Evolutionary conservation across 2,113 vertebrate genomes (phyloP).

Genomic region (Symphodus melops): DNA sequence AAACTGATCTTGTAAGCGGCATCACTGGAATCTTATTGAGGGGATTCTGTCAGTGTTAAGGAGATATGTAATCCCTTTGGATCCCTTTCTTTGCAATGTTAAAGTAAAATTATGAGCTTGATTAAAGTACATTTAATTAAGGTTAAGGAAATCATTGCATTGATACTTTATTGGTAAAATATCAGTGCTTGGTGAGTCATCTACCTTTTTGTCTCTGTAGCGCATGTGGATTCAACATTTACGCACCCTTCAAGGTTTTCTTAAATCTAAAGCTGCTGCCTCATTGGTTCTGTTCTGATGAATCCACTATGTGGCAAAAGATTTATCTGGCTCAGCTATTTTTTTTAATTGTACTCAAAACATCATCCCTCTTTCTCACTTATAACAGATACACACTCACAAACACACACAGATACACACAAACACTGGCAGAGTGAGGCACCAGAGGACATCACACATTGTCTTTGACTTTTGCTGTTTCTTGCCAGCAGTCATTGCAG

Average conservation of each 20-base stretch:
- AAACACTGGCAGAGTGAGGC: slow-evolving; percentile 19
- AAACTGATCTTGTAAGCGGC: not conserved
- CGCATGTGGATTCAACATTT: not conserved
- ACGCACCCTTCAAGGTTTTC: too few relatives aligned
- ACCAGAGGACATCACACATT: slow-evolving; percentile 59
- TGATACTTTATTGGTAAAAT: not conserved
- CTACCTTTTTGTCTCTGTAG: not conserved
- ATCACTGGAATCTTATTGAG: not conserved
- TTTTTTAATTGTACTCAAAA: slow-evolving; percentile 13
- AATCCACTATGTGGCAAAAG: not conserved
- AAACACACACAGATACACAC: slow-evolving; percentile 1
- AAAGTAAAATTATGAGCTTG: not conserved
- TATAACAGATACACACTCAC: not conserved
- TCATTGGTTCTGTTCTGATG: not conserved
- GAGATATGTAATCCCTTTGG: not conserved
- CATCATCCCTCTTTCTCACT: not conserved
- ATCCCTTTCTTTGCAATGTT: not conserved
- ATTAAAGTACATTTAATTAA: not conserved
- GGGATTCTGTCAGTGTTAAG: not conserved
- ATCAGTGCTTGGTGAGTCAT: not conserved
- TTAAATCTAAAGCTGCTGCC: not conserved
- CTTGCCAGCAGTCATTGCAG: slow-evolving; percentile 34
- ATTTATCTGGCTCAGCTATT: not conserved
- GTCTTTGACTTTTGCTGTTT: slow-evolving; percentile 72
- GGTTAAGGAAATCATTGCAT: not conserved